phyloP scores from a whole-genome alignment of 2,113 vertebrate genomes.

The Poecilia latipinna region DNA sequence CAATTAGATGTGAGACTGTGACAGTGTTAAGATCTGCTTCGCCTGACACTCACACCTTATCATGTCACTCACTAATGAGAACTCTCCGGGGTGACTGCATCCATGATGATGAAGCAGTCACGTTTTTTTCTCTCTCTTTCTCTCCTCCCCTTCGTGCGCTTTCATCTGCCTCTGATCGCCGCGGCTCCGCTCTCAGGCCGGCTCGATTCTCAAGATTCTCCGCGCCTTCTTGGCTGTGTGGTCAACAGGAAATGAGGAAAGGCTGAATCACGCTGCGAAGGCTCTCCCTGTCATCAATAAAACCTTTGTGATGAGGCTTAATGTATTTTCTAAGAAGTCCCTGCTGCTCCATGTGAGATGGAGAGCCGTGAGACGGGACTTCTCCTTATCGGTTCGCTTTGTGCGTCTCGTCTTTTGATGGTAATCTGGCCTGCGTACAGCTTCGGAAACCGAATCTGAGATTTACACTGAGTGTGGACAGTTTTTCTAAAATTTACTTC shows the following conservation, averaged over 20 bases:
- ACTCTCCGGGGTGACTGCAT: not conserved
- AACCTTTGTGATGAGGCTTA: slow-evolving; percentile 31
- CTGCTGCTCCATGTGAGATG: not conserved
- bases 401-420: not conserved
- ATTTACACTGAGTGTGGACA: not conserved
- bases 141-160: not conserved
- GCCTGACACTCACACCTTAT: slow-evolving; percentile 52
- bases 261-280: slow-evolving; percentile 56
- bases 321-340: slow-evolving; percentile 30
- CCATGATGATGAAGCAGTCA: slow-evolving; percentile 30
- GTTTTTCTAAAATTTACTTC: not conserved
- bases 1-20: slow-evolving; percentile 49
- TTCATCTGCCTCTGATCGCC: slow-evolving; percentile 35
- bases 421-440: not conserved
- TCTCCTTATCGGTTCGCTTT: not conserved
- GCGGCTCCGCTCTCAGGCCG: not conserved
- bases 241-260: slow-evolving; percentile 68
- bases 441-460: not conserved
- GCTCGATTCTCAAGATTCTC: slow-evolving; percentile 13
- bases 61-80: slow-evolving; percentile 52
- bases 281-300: slow-evolving; percentile 38
- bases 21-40: slow-evolving; percentile 38
- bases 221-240: slow-evolving; percentile 39
- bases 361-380: not conserved
- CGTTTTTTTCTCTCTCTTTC: slow-evolving; percentile 4